Conservation (phyloP, 1,140 invertebrate species). For the Brachionus plicatilis region DNA sequence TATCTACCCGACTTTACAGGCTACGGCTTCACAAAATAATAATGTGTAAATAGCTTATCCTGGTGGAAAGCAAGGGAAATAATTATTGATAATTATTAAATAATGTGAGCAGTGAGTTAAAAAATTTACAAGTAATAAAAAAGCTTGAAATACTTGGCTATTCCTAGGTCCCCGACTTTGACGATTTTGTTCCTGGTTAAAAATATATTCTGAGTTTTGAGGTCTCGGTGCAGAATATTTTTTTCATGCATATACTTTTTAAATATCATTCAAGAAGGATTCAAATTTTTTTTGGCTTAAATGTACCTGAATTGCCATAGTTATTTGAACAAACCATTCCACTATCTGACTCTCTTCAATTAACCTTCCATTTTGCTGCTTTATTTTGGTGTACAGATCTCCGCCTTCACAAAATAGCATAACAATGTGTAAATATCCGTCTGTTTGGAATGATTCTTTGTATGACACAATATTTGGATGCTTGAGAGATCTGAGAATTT, state of each 20-base stretch:
- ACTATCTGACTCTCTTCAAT: conserved; percentile 58
- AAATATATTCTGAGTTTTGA: conserved; percentile 61
- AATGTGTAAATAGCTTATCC: no score
- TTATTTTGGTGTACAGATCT: conserved; percentile 58
- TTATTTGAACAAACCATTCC: conserved; percentile 61
- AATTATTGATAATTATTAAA: no score
- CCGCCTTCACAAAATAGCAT: conserved; percentile 61
- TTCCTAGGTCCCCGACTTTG: conserved; percentile 60
- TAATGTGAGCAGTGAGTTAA: no score
- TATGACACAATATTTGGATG: conserved; percentile 61
- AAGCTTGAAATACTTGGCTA: conserved; percentile 51
- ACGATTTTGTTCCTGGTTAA: conserved; percentile 58
- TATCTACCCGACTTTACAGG: no score
- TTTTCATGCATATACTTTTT: conserved; percentile 59
- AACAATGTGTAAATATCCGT: conserved; percentile 58
- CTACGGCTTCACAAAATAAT: no score
- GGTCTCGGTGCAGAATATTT: conserved; percentile 59
- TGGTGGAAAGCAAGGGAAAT: no score
- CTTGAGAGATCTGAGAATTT: conserved; percentile 57
- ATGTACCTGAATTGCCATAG: conserved; percentile 58
- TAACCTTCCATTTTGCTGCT: conserved; percentile 52
- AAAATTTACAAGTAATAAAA: neutral
- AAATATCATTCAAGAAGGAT: neutral
- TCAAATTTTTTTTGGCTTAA: neutral
- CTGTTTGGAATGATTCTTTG: conserved; percentile 58